Base-by-base conservation (phyloP, 2,888 invertebrate species). In the Phengaris arion region DNA sequence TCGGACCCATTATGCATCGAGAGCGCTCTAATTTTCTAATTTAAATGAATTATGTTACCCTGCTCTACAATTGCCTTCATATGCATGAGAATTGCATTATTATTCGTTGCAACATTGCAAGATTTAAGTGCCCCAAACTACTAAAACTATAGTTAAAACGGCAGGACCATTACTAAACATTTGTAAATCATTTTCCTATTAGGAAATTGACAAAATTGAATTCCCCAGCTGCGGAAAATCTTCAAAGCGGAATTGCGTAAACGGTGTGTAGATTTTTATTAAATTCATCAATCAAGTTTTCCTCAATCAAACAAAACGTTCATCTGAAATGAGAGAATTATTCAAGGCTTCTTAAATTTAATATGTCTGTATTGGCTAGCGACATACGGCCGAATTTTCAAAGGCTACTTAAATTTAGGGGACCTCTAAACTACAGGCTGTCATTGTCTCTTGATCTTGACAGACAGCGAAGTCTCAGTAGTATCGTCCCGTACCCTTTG, bases 11-110 rank as follows among this genome's bases (percentile, higher is more conserved):
- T 64, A 64, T 64, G 64, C 64, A 64, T 13, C 45, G 64, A 64
- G 64, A 64, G 35, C 64, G 64, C 64, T 64, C 64, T 64, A 64
- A 64, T 64, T 64, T 35, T 64, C 64, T 64, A 64, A 64, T 64
- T 64, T 64, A 64, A 64, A 64, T 64, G 64, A 64, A 64, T 64
- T 64, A 12, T 22, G 12, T 64, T 64, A 13, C 45, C 64, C 64
- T 35, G 64, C 64, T 64, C 64, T 12, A 64, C 64, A 64, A 64
- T 64, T 64, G 64, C 64, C 64, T 64, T 64, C 52, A 52, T 64
- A 64, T 64, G 64, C 64, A 64, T 12, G 52, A 52, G 52, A 64
- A 64, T 64, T 2, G 64, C 35, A 64, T 35, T 64, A 64, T 35
- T 64, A 64, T 35, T 64, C 35, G 35, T 64, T 64, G 64, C 64